Evolutionary conservation across 1,140 invertebrate genomes (phyloP).

Genomic region (Manduca sexta): DNA sequence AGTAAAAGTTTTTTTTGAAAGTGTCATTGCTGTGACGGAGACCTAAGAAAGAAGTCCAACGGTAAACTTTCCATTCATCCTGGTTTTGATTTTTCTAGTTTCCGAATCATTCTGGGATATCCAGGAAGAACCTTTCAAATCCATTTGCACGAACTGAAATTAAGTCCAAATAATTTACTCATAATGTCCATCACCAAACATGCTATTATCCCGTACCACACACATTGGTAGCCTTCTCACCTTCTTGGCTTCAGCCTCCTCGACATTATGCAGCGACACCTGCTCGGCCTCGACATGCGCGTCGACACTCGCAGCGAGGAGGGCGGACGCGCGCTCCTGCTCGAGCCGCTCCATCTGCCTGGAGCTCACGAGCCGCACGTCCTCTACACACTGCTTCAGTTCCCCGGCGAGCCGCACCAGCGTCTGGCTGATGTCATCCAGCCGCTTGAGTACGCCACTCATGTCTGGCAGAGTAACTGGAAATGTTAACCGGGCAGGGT

Average conservation of each 20-base stretch:
- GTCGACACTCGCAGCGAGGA: constrained; percentile 78
- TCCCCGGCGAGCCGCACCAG: constrained; percentile 80
- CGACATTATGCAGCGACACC: constrained; percentile 45
- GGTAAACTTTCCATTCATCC: no score
- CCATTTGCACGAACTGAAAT: no score
- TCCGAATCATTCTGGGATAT: no score
- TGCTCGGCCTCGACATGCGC: constrained; percentile 72
- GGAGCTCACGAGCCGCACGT: constrained; percentile 76
- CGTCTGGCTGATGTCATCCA: constrained; percentile 80
- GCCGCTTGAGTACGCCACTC: constrained; percentile 76
- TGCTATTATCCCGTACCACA: no score
- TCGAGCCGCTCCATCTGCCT: constrained; percentile 78
- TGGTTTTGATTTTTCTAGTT: no score
- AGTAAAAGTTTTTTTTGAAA: no score
- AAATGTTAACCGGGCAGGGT: not conserved
- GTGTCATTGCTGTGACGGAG: no score
- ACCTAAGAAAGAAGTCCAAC: no score
- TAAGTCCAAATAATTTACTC: no score
- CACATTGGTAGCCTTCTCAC: constrained; percentile 12
- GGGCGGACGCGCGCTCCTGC: constrained; percentile 79
- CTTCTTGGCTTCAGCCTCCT: constrained; percentile 49
- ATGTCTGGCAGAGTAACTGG: constrained; percentile 64
- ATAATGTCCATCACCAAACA: no score
- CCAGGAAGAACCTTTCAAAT: no score
- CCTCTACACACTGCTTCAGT: constrained; percentile 79